phyloP scores from a whole-genome alignment of 2,888 invertebrate species.

The Osmoderma eremita region DNA sequence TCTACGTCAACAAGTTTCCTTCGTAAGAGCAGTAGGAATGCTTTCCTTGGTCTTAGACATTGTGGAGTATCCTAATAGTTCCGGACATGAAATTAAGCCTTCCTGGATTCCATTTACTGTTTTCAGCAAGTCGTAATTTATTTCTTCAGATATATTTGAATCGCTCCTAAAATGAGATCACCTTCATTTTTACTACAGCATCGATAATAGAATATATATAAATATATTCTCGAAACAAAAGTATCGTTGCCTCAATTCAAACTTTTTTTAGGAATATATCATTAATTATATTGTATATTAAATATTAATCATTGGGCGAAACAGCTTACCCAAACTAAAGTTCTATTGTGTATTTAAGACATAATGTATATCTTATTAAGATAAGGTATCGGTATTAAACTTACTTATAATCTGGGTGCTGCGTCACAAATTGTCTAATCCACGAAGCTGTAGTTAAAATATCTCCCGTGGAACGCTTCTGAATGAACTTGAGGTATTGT shows the following conservation, averaged over 20 bases:
- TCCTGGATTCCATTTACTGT: slow-evolving; percentile 79
- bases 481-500: slow-evolving; percentile 94
- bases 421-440: slow-evolving; percentile 89
- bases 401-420: slow-evolving; percentile 91
- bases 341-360: too few species aligned
- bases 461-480: slow-evolving; percentile 86
- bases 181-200: too few species aligned
- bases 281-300: too few species aligned
- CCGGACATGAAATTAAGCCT: slow-evolving; percentile 77
- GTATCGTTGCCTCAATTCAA: too few species aligned
- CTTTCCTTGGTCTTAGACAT: slow-evolving; percentile 85
- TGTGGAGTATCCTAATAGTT: slow-evolving; percentile 78
- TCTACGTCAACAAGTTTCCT: slow-evolving; percentile 51
- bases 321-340: too few species aligned
- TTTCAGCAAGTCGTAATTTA: slow-evolving; percentile 90
- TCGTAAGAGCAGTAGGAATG: slow-evolving; percentile 79
- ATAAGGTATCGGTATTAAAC: not conserved
- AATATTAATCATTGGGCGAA: too few species aligned
- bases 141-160: slow-evolving; percentile 86
- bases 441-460: slow-evolving; percentile 93
- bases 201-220: too few species aligned
- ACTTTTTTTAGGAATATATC: not conserved
- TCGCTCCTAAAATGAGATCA: slow-evolving; percentile 74
- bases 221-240: too few species aligned
- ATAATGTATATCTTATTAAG: not conserved